Conservation (phyloP, 2,113 vertebrate genomes). For the Ochotona princeps region DNA sequence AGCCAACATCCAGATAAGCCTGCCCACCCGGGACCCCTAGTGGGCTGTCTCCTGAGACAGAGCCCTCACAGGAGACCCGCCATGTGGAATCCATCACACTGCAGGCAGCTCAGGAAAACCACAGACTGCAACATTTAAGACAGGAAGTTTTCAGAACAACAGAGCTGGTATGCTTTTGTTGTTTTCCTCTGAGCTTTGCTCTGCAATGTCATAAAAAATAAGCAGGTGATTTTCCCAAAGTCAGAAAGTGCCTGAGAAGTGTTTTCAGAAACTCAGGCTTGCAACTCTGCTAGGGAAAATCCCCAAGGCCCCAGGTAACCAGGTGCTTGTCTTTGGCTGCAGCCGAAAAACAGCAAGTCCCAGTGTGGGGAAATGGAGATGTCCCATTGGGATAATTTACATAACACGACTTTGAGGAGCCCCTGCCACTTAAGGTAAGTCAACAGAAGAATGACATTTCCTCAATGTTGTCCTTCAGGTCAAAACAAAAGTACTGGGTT, state of each 20-base stretch:
- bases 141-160: background rate
- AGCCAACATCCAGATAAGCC: background rate
- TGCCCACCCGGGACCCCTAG: background rate
- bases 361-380: background rate
- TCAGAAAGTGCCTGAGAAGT: background rate
- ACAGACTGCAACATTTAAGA: background rate
- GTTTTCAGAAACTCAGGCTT: background rate
- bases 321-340: background rate
- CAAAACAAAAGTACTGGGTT: no score
- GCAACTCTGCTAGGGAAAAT: background rate
- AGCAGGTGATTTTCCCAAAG: background rate
- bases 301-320: background rate
- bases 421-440: no score
- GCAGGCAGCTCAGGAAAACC: background rate
- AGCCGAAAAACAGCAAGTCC: background rate
- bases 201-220: background rate
- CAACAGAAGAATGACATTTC: no score
- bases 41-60: background rate
- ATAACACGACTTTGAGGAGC: no score
- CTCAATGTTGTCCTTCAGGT: no score
- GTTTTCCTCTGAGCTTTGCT: constrained; percentile 10
- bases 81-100: background rate
- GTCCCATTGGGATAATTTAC: no score
- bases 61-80: background rate
- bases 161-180: background rate